phyloP scores from a whole-genome alignment of 2,797 vertebrate species.

The Artibeus lituratus region DNA sequence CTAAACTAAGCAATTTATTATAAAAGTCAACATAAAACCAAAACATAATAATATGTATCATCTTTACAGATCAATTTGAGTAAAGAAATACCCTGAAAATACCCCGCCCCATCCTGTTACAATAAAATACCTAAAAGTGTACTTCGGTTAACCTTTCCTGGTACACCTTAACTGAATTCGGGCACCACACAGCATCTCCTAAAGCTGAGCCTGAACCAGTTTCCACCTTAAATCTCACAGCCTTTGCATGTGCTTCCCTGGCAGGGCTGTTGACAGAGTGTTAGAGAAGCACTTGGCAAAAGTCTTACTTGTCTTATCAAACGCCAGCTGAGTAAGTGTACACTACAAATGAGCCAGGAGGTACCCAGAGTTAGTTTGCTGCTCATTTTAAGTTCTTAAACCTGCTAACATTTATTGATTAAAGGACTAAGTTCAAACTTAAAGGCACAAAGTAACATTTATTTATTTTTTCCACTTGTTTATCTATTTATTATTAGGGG shows the following conservation, averaged over 20 bases:
- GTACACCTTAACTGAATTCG: background rate
- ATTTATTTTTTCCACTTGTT: background rate
- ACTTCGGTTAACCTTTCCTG: background rate
- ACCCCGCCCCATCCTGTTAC: fast-evolving
- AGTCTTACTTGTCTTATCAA: background rate
- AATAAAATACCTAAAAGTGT: background rate
- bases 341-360: background rate
- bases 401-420: background rate
- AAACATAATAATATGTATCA: background rate
- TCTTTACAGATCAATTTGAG: background rate
- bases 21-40: background rate
- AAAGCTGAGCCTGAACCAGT: background rate
- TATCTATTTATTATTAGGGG: background rate
- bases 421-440: background rate
- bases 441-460: background rate
- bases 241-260: background rate
- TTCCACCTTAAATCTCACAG: background rate
- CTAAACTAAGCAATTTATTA: background rate
- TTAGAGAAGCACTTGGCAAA: background rate
- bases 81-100: slow-evolving; percentile 2
- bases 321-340: background rate
- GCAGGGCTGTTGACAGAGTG: no score
- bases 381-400: slow-evolving; percentile 32
- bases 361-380: background rate
- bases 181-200: background rate